Evolutionary conservation across 2,888 invertebrate species (phyloP).

Genomic region (Eustalomyia histrio): DNA sequence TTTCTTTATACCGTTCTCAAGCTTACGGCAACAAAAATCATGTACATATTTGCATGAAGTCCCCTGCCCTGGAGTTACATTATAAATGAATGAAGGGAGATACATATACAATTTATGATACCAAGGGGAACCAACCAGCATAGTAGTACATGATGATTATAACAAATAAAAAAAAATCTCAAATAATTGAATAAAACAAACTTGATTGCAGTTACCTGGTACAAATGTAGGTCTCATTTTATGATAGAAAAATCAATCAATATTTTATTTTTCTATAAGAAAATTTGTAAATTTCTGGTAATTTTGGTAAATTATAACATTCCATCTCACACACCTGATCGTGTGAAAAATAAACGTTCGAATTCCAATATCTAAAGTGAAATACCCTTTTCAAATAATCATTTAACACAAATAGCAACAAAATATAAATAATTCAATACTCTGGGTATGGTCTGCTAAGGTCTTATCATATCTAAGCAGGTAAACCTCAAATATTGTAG

Average conservation of each 20-base stretch:
- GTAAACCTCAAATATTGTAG: slow-evolving; percentile 15
- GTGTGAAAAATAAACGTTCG: slow-evolving; percentile 52
- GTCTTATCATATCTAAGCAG: slow-evolving; percentile 18
- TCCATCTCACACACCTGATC: slow-evolving; percentile 38
- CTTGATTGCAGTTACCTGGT: too few relatives aligned
- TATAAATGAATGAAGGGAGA: background rate
- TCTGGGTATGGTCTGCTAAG: background rate
- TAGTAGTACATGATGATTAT: background rate
- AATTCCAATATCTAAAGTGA: background rate
- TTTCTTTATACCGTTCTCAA: too few relatives aligned
- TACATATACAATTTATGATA: background rate
- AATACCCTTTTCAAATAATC: slow-evolving; percentile 1
- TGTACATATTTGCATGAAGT: too few relatives aligned
- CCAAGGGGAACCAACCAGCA: background rate
- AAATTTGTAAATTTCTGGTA: background rate
- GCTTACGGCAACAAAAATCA: too few relatives aligned
- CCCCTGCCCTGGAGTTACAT: too few relatives aligned
- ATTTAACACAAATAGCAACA: background rate
- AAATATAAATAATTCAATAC: slow-evolving; percentile 17
- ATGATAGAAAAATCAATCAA: slow-evolving; percentile 18
- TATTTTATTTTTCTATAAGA: background rate
- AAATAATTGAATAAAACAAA: too few relatives aligned
- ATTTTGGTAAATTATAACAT: background rate
- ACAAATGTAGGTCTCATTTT: background rate
- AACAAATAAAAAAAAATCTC: background rate